Percentiles rank a stretch among this genome's conserved stretches.
Evolutionary conservation across 2,113 vertebrate genomes (phyloP).

Genomic region (Haliaeetus leucogaster): DNA sequence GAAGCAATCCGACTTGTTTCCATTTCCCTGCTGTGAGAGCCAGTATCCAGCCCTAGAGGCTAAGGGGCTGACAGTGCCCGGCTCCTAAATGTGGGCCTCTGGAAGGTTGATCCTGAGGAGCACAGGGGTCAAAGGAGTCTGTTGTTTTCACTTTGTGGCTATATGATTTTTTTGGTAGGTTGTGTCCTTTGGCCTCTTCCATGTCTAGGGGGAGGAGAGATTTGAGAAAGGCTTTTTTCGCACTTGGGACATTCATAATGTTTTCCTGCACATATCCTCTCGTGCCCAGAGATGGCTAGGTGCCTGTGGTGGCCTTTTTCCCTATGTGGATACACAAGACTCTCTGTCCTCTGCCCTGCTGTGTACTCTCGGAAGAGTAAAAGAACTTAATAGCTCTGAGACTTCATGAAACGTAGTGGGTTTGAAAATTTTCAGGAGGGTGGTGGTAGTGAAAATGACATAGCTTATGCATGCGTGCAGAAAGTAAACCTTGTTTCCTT

Average conservation of each 20-base stretch:
- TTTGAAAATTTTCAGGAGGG: not conserved
- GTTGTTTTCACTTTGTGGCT: not conserved
- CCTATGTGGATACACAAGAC: not conserved
- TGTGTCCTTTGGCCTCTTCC: not conserved
- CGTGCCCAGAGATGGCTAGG: not conserved
- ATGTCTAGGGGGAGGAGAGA: not conserved
- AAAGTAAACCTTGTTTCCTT: not conserved
- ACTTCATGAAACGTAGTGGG: not conserved
- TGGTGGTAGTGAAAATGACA: not conserved
- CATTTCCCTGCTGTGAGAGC: not conserved
- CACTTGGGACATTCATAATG: not conserved
- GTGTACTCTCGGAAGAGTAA: not conserved
- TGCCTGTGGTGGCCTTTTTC: not conserved
- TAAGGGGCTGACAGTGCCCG: not conserved
- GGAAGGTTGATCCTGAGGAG: not conserved
- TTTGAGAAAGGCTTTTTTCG: not conserved
- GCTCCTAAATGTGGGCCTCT: not conserved
- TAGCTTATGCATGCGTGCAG: rapidly evolving
- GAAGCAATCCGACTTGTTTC: not conserved
- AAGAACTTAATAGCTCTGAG: not conserved
- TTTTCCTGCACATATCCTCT: not conserved
- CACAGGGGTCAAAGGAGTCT: not conserved
- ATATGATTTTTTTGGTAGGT: not conserved
- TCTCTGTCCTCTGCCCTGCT: not conserved
- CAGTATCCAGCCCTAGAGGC: not conserved